Evolutionary conservation across 2,113 vertebrate species (phyloP).

Genomic region (Peromyscus polionotus): DNA sequence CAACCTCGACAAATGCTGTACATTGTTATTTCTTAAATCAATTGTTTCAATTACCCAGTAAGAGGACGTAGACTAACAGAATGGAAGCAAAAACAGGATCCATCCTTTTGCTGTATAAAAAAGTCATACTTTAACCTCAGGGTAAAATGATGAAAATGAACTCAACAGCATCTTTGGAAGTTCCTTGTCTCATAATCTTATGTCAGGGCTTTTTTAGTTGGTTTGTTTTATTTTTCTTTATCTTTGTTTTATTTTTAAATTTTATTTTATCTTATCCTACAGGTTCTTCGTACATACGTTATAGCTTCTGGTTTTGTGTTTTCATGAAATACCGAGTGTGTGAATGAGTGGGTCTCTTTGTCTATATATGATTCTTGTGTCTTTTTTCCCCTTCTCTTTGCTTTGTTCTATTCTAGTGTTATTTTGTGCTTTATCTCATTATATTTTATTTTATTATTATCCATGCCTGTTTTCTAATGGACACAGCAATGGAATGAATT

Average conservation of each 20-base stretch:
- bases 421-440: background rate
- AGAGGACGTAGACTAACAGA: background rate
- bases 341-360: background rate
- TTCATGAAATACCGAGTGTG: background rate
- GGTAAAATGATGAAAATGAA: background rate
- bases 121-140: background rate
- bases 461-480: background rate
- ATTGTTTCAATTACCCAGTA: background rate
- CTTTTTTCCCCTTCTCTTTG: background rate
- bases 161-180: background rate
- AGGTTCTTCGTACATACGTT: background rate
- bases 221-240: background rate
- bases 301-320: background rate
- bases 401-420: background rate
- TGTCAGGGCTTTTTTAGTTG: background rate
- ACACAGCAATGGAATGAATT: background rate
- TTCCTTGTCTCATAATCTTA: background rate
- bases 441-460: background rate
- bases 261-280: background rate
- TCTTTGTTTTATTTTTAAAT: background rate
- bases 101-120: no score
- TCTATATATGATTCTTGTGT: background rate
- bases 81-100: no score
- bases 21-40: background rate
- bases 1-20: background rate